These are phyloP conservation scores for Tyrannus savana DNA, from an alignment of 2,113 vertebrate genomes.

Conservation along the genomic window DNA sequence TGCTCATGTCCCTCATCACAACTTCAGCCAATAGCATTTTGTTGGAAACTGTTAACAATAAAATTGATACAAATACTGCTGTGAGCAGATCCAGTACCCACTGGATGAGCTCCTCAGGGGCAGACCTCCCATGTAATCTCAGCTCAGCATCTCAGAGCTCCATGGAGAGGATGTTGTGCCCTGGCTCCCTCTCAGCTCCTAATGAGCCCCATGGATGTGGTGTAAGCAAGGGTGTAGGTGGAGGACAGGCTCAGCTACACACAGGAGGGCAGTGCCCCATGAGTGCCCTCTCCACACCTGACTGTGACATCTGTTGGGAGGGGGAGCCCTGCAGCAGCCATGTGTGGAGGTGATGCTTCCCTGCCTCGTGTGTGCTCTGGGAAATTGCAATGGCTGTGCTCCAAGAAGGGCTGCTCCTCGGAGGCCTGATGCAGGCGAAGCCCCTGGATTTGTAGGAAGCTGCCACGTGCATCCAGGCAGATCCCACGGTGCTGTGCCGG, in stretches of 20 bases:
- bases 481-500: not conserved
- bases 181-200: not conserved
- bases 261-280: rapidly evolving
- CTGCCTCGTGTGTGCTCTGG: rapidly evolving
- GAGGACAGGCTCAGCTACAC: not conserved
- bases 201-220: rapidly evolving
- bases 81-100: not conserved
- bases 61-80: not conserved
- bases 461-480: not conserved
- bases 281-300: not conserved
- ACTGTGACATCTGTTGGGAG: rapidly evolving
- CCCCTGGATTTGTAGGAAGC: not conserved
- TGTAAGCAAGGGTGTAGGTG: not conserved
- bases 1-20: not conserved
- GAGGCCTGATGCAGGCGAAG: not conserved
- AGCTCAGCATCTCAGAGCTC: not conserved
- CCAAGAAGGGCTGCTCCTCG: not conserved
- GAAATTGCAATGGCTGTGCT: not conserved
- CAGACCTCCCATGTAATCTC: not conserved
- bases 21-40: not conserved
- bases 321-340: rapidly evolving
- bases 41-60: not conserved
- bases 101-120: not conserved
- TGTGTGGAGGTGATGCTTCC: rapidly evolving
- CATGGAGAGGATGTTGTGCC: not conserved